These are phyloP conservation scores for Ophion obscuratus DNA, from an alignment of 2,888 invertebrate species.

Conservation along the genomic window DNA sequence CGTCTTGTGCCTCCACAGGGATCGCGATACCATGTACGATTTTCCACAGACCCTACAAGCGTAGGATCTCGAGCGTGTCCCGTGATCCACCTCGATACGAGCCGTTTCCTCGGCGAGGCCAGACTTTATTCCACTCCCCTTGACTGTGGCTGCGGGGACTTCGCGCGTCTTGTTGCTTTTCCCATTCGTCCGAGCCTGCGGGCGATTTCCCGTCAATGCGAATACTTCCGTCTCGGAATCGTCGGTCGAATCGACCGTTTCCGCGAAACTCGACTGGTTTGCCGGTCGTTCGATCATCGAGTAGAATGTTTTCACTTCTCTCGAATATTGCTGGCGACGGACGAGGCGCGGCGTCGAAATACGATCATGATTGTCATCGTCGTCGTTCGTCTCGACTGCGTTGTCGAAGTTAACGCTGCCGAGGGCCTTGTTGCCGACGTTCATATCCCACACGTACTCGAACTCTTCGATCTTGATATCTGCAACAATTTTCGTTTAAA, in stretches of 20 bases:
- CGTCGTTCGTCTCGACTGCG: background rate
- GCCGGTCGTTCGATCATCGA: too few relatives aligned
- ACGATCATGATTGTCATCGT: too few relatives aligned
- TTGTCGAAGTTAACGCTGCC: background rate
- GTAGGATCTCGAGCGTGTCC: too few relatives aligned
- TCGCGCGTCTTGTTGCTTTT: background rate
- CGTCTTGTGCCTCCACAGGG: too few relatives aligned
- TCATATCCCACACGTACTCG: background rate
- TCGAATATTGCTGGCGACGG: too few relatives aligned
- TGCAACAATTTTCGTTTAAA: background rate
- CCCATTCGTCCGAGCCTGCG: background rate
- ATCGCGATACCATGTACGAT: too few relatives aligned
- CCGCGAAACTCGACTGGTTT: background rate
- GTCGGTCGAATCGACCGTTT: background rate
- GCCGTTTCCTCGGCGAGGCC: background rate
- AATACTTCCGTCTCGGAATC: slow-evolving; percentile 34
- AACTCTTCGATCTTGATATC: background rate
- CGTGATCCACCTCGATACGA: too few relatives aligned
- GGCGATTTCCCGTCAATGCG: slow-evolving; percentile 20
- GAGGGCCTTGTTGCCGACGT: background rate
- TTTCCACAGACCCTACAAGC: too few relatives aligned
- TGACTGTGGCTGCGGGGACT: background rate
- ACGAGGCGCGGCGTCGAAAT: too few relatives aligned
- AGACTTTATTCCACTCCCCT: background rate
- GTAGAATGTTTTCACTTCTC: too few relatives aligned